phyloP scores from a whole-genome alignment of 2,113 vertebrate genomes.

The Callocephalon fimbriatum region DNA sequence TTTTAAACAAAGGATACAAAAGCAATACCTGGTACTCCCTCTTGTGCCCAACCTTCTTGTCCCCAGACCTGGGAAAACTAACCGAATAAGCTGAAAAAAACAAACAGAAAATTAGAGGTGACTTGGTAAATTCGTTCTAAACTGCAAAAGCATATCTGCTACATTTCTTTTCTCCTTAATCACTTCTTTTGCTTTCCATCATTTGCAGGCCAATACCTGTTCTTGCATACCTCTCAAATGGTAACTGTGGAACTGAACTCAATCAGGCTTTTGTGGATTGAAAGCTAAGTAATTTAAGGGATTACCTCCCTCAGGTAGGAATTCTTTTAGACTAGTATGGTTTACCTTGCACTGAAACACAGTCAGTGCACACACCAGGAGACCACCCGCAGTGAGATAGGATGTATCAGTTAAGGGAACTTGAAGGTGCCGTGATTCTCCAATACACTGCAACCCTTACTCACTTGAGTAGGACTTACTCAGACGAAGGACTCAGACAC shows the following conservation, averaged over 20 bases:
- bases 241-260: not conserved
- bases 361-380: not conserved
- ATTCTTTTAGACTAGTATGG: not conserved
- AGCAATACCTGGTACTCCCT: conserved; percentile 65
- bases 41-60: conserved; percentile 69
- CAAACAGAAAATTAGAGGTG: not conserved
- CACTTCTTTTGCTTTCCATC: not conserved
- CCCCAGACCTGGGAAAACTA: conserved; percentile 69
- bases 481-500: not conserved
- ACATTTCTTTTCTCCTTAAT: not conserved
- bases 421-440: not conserved
- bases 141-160: not conserved
- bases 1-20: not conserved
- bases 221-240: not conserved
- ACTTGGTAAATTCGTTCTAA: not conserved
- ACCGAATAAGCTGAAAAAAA: conserved; percentile 54
- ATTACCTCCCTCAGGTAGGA: not conserved
- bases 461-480: not conserved
- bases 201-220: not conserved
- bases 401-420: not conserved
- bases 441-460: not conserved
- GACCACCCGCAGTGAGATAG: not conserved
- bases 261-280: accelerated
- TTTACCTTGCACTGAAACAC: not conserved
- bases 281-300: not conserved